Conservation (phyloP, 2,888 invertebrate species). For the Caenorhabditis japonica region DNA sequence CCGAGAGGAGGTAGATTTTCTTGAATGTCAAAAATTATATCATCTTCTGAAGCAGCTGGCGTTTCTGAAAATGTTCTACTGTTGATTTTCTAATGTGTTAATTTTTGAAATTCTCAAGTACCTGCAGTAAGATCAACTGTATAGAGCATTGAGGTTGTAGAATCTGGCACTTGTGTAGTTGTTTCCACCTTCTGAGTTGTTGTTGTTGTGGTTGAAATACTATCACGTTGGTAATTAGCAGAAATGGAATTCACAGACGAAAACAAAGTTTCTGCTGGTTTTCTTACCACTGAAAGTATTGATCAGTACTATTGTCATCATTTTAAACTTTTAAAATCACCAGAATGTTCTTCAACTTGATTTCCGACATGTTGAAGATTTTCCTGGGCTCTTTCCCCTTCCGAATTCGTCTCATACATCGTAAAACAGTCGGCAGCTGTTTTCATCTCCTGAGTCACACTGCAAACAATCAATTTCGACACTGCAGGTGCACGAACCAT, state of each 20-base stretch:
- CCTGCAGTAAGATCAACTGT: conserved; percentile 52
- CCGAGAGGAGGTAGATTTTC: conserved; percentile 51
- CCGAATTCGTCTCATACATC: conserved; percentile 30
- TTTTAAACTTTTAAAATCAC: neutral
- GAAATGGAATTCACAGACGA: conserved; percentile 29
- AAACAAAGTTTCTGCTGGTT: conserved; percentile 41
- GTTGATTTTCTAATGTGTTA: neutral
- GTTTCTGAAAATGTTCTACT: conserved; percentile 51
- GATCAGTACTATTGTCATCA: neutral
- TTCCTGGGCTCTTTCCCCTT: neutral
- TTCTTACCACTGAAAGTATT: conserved; percentile 15
- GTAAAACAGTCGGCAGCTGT: conserved; percentile 44
- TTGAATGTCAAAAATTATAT: conserved; percentile 30
- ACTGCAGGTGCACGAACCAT: neutral
- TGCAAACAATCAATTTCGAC: conserved; percentile 6
- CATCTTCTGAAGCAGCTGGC: conserved; percentile 18
- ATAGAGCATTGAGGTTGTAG: conserved; percentile 34
- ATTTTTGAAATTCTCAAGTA: neutral
- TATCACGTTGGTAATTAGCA: conserved; percentile 3
- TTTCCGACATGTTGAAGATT: conserved; percentile 9
- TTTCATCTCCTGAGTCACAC: conserved; percentile 60
- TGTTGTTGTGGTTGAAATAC: neutral
- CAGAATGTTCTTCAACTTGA: conserved; percentile 13
- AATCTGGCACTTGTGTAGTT: neutral
- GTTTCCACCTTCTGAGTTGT: neutral